Evolutionary conservation across 2,113 vertebrate species (phyloP), one percentile per base, ranked within the genome.

Genomic region (Callocephalon fimbriatum): DNA sequence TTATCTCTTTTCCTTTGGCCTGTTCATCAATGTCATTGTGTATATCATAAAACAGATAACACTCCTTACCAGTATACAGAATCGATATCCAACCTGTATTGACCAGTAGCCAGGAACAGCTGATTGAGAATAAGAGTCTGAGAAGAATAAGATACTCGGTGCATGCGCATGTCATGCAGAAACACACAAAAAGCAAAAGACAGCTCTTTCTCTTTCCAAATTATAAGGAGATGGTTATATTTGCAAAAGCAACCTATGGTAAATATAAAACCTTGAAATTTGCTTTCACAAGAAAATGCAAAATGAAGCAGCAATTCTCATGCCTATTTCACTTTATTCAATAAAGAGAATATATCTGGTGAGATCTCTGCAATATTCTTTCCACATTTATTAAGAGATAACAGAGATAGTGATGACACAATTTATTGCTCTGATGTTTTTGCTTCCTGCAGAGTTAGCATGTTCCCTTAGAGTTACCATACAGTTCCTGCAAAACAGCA

Each of bases 51-150:
- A 56, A 29, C 15, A 86, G n/a, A 31, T 40, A 56, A 56, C 1
- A 7, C 12, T 37, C 20, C 63, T 53, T 85, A 35, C 8, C 26
- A 32, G 37, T 42, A 68, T 21, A 47, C 16, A 67, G 26, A 51
- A 70, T n/a, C 2, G 1, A 45, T 67, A 62, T 14, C 17, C 16
- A 4, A 15, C 16, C 40, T 20, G 2, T 56, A 25, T 38, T 0
- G 0, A 45, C 25, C 26, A 53, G 9, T 25, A 42, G 27, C 29
- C 25, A 77, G 38, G 13, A 81, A 66, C 26, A 71, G 16, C 18
- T 75, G 50, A n/a, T 21, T 53, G 59, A 81, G 56, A 21, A 79
- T 44, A 27, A 32, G 45, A 44, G 9, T 21, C 37, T 0, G 6
- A 48, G 21, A 71, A 61, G 61, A 62, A 35, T 67, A 53, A 35